phyloP scores from a whole-genome alignment of 2,888 invertebrate species.

The Bimastos eiseni region DNA sequence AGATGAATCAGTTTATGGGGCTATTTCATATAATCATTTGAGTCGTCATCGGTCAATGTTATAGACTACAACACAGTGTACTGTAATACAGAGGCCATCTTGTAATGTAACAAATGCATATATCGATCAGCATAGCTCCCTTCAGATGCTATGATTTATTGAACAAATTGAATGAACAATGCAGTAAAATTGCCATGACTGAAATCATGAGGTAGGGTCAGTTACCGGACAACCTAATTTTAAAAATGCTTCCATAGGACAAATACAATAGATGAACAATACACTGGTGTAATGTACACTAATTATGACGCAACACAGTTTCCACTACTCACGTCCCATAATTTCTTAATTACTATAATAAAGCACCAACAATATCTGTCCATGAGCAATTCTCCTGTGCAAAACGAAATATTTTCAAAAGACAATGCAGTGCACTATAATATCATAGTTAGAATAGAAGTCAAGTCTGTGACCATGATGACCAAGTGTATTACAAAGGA shows the following conservation, averaged over 20 bases:
- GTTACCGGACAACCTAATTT: neutral
- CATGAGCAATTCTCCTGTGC: too few relatives aligned
- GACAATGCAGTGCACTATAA: too few relatives aligned
- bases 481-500: too few relatives aligned
- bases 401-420: too few relatives aligned
- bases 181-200: neutral
- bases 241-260: neutral
- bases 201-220: neutral
- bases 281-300: neutral
- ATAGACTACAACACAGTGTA: neutral
- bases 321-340: too few relatives aligned
- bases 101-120: neutral
- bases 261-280: neutral
- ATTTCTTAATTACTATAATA: too few relatives aligned
- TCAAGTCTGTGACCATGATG: too few relatives aligned
- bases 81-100: neutral
- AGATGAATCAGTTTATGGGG: neutral
- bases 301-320: neutral
- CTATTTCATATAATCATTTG: neutral
- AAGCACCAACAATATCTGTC: too few relatives aligned
- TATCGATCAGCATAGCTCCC: neutral
- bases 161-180: neutral
- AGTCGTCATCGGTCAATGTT: neutral
- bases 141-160: neutral
- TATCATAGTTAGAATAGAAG: too few relatives aligned